A percentile compares a stretch with the other conserved stretches of the same genome.
Conservation (phyloP, 37 sponge, comb jelly and placozoan genomes). For the Beroe forskalii region DNA sequence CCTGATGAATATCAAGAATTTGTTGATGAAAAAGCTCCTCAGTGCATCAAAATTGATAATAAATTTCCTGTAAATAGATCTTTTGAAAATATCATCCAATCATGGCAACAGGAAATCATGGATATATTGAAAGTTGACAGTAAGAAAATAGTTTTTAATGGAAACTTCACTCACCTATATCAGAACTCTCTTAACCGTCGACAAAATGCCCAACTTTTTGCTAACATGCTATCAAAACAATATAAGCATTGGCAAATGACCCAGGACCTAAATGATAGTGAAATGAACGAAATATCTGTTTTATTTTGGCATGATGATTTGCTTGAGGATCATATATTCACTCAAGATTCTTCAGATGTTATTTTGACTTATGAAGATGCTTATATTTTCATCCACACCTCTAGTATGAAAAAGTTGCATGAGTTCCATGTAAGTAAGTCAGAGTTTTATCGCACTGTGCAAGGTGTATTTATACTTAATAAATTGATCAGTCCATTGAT, state of each 20-base stretch:
- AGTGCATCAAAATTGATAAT: background rate
- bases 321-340: background rate
- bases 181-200: background rate
- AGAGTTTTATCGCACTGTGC: conserved; percentile 21
- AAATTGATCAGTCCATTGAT: conserved; percentile 14
- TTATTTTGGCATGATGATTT: background rate
- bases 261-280: too few species aligned
- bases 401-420: background rate
- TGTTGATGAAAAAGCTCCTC: conserved; percentile 14
- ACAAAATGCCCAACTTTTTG: conserved; percentile 6
- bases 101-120: conserved; percentile 4
- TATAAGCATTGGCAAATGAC: conserved; percentile 34
- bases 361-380: conserved; percentile 8
- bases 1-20: background rate
- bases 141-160: conserved; percentile 6
- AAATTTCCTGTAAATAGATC: background rate
- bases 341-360: conserved; percentile 11
- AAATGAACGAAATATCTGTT: background rate
- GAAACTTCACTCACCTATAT: background rate
- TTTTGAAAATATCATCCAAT: background rate
- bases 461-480: background rate
- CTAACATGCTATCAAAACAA: conserved; percentile 5
- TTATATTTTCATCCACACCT: background rate
- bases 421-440: background rate
- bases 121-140: background rate